Base-by-base conservation (phyloP, 2,113 vertebrate species). In the Phasianus colchicus region DNA sequence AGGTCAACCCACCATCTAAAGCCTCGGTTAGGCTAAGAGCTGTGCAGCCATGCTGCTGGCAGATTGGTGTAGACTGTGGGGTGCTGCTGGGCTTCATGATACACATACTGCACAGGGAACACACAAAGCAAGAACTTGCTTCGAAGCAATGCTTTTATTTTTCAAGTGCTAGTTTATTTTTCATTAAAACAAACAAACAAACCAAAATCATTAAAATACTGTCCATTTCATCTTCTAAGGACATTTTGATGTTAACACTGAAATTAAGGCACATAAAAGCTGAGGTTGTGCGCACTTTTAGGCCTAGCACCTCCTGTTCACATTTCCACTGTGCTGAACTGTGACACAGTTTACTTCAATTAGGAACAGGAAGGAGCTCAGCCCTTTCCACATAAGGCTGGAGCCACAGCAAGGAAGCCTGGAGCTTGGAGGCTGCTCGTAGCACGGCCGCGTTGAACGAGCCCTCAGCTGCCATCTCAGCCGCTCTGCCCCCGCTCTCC, bases 1-100 rank as follows among this genome's bases (percentile, higher is more conserved):
- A 42, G 38, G 61, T 75, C 77, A 75, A 27, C n/a, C 32, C 57
- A 43, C 2, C 18, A 21, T 14, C 6, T 20, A 6, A 76, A 40
- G 18, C 21, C 10, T n/a, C 24, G 38, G 54, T 38, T 69, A 71
- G 0, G 0, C 55, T 10, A 40, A 5, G 21, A 82, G 34, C 29
- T 11, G 38, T 36, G 12, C 24, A 75, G 57, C 11, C 48, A 65
- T 6, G 14, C 4, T 22, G 14, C 67, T 67, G 85, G 42, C 70
- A 89, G 55, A 88, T 63, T 60, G 73, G 18, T 55, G 74, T 73
- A 92, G 36, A 66, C 42, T 55, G 48, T 47, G 29, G 78, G 58
- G 50, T 65, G 58, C 50, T 9, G 12, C 48, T 84, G 11, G 38
- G 30, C 50, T 90, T 86, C 70, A 58, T 83, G 74, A 82, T 74